Base-by-base conservation (phyloP, 1,140 invertebrate genomes). In the Macrobrachium rosenbergii region DNA sequence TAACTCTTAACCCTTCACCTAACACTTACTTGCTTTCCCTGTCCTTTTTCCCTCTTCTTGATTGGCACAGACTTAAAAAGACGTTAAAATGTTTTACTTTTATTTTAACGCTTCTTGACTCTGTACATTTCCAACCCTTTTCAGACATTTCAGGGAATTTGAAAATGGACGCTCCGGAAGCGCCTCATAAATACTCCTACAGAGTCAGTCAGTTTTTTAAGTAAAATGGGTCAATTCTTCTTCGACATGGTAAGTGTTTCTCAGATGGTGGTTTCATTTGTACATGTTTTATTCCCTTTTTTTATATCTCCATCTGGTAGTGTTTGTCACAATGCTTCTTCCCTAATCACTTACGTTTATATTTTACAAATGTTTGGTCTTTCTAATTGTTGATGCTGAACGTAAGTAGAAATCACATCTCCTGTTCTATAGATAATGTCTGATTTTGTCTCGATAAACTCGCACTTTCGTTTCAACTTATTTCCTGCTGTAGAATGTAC, bases 91-190 rank as follows among this genome's bases (percentile, higher is more conserved):
- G 11, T 10, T 10, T n/a, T 6, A 21, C 11, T 23, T 23, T 21
- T 28, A 0, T 69, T 28, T 43, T 10, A 10, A n/a, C 23, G 69
- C 69, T 72, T 28, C 7, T 12, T 52, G 52, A 52, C 52, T 52
- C 52, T 52, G 2, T 52, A 43, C 11, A 72, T 72, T 72, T 28
- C 69, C 69, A 72, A 43, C 69, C 69, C 23, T 72, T 72, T 72
- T 72, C 69, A 72, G 69, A 72, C 37, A 28, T 28, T 8, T 72
- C 69, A 72, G 69, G 37, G 37, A 43, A 23, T 17, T 28, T 72
- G 5, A 16, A 28, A 12, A 1, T 19, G n/a, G 58, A 17, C n/a
- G 16, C 11, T 23, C 52, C 14, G 77, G 58, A 16, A 80, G 59
- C 69, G 37, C 23, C 23, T 72, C 23, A 10, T 28, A 21, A n/a